Conservation (phyloP, 2,888 invertebrate genomes). For the Alloplasta piceator region DNA sequence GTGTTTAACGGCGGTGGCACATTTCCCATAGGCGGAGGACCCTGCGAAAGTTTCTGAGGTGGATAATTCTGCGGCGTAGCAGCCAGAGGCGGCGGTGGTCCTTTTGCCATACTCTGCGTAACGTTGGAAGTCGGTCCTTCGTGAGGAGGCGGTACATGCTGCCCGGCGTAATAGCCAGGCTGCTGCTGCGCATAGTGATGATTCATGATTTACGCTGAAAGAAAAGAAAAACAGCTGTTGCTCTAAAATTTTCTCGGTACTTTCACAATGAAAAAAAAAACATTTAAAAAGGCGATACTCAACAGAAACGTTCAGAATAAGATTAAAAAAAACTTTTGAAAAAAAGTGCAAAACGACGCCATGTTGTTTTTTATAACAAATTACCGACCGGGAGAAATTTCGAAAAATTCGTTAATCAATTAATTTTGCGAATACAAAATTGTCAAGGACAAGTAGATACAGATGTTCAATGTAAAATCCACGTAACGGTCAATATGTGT, state of each 20-base stretch:
- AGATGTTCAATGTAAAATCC: no score
- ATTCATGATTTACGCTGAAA: constrained; percentile 83
- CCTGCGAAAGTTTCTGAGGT: constrained; percentile 72
- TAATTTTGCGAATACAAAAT: no score
- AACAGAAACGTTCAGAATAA: no score
- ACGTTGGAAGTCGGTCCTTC: constrained; percentile 74
- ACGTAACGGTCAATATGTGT: no score
- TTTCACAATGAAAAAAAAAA: background rate
- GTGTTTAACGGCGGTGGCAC: constrained; percentile 70
- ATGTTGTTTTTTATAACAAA: constrained; percentile 11
- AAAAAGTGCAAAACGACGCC: constrained; percentile 9
- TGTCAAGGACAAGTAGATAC: no score
- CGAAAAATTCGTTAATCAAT: no score
- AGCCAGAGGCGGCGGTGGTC: constrained; percentile 45
- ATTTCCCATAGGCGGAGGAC: constrained; percentile 71
- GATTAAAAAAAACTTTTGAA: background rate
- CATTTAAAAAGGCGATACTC: no score
- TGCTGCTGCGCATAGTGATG: constrained; percentile 83
- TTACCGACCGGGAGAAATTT: no score
- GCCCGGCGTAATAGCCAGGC: constrained; percentile 70
- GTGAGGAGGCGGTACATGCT: constrained; percentile 70
- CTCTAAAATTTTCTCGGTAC: background rate
- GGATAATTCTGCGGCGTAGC: constrained; percentile 67
- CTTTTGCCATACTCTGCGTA: constrained; percentile 71
- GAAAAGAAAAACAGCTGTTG: constrained; percentile 10